Base-by-base conservation (phyloP, 92 coral and sea anemone species). In the Parazoanthus darwini region DNA sequence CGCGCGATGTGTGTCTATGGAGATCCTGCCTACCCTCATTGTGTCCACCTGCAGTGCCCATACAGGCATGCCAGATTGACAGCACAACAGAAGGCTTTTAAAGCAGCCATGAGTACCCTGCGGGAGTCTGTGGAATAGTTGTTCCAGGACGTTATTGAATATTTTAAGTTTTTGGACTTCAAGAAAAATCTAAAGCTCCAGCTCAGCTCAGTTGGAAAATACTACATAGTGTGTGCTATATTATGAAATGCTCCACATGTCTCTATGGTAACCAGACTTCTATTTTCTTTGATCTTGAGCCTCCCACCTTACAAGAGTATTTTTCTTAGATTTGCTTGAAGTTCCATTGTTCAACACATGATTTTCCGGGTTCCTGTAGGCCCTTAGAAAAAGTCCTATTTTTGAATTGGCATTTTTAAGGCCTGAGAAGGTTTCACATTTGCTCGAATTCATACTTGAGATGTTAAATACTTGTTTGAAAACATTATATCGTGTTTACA, bases 1-100 rank as follows among this genome's bases (percentile, higher is more conserved):
- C 44, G 44, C 78, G 48, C 20, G 78, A 74, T 37, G 78, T 74
- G 78, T 74, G 46, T 56, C 63, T 56, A 56, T 56, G 63, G 63
- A 56, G 63, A 56, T 56, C 63, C 63, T 56, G 63, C 63, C 16
- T 74, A 74, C 78, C 78, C 78, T 74, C 78, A 37, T 36, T 20
- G 78, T 74, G 78, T 74, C 78, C 78, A 74, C 78, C 78, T 74
- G 78, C 78, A 74, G 78, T 29, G 50, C 78, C 78, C 78, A 74
- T 56, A 56, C 63, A 56, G 63, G 63, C 63, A 56, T 74, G 78
- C 78, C 78, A 74, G 78, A 74, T 74, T 74, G 44, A 74, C 78
- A 74, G 78, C 36, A 74, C 78, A 74, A 74, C 78, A 74, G 78
- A 48, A 74, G 78, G 78, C 78, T 36, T 37, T 74, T 74, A 74